These are phyloP conservation scores for Epinephelus coioides DNA, from an alignment of 2,797 vertebrate genomes.

Conservation along the genomic window DNA sequence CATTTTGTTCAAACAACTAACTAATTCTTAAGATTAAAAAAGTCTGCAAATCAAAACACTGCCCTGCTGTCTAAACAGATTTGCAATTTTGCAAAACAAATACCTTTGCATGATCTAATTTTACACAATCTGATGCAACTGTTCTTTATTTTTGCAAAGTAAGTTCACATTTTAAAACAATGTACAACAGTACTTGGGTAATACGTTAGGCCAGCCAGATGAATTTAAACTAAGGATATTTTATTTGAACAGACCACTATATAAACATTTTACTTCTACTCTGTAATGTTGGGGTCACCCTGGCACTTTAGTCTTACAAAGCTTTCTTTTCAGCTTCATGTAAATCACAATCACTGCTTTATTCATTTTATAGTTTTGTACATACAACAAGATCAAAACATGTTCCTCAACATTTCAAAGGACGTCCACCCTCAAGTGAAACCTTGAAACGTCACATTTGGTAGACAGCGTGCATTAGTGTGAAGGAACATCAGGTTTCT, in stretches of 20 bases:
- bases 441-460: neutral
- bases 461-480: neutral
- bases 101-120: neutral
- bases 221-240: neutral
- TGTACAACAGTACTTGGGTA: neutral
- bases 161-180: neutral
- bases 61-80: neutral
- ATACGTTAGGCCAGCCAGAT: neutral
- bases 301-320: neutral
- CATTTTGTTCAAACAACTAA: neutral
- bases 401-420: neutral
- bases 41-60: neutral
- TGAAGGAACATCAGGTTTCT: neutral
- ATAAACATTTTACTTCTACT: neutral
- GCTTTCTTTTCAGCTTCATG: neutral
- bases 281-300: neutral
- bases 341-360: neutral
- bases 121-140: neutral
- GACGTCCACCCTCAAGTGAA: neutral
- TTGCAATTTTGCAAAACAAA: neutral
- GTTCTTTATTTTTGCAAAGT: neutral
- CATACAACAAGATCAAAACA: conserved; percentile 1
- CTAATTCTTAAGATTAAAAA: neutral
- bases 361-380: neutral
- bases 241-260: neutral